A percentile compares a stretch with the other conserved stretches of the same genome.
Evolutionary conservation across 2,113 vertebrate genomes (phyloP).

Genomic region (Neopipo cinnamomea): DNA sequence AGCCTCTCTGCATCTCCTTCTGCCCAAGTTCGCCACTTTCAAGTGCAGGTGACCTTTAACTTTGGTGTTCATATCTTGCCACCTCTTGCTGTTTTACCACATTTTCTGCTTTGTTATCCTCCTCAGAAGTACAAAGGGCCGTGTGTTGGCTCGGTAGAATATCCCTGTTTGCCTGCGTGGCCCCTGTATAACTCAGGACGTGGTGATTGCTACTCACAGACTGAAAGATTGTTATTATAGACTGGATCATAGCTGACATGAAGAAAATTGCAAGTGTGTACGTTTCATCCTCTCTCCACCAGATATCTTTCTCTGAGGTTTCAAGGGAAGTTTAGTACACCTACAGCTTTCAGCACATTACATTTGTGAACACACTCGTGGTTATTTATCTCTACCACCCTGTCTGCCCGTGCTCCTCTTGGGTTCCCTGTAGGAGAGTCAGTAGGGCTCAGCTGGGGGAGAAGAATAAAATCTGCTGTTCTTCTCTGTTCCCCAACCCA

Average conservation of each 20-base stretch:
- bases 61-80: not conserved
- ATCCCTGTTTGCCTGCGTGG: not conserved
- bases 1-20: not conserved
- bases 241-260: not conserved
- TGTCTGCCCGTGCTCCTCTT: not conserved
- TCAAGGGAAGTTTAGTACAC: not conserved
- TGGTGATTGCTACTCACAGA: not conserved
- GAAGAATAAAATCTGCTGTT: not conserved
- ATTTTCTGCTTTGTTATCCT: not conserved
- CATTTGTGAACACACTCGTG: fast-evolving
- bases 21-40: fast-evolving
- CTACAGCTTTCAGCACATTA: not conserved
- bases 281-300: not conserved
- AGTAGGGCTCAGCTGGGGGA: not conserved
- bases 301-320: not conserved
- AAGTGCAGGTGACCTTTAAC: not conserved
- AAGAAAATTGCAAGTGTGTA: not conserved
- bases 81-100: not conserved
- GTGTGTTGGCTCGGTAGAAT: not conserved
- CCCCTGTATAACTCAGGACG: not conserved
- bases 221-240: not conserved
- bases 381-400: not conserved
- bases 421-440: not conserved
- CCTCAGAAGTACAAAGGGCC: not conserved
- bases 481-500: not conserved